Conservation (phyloP, 2,113 vertebrate species). For the Pitta sordida region DNA sequence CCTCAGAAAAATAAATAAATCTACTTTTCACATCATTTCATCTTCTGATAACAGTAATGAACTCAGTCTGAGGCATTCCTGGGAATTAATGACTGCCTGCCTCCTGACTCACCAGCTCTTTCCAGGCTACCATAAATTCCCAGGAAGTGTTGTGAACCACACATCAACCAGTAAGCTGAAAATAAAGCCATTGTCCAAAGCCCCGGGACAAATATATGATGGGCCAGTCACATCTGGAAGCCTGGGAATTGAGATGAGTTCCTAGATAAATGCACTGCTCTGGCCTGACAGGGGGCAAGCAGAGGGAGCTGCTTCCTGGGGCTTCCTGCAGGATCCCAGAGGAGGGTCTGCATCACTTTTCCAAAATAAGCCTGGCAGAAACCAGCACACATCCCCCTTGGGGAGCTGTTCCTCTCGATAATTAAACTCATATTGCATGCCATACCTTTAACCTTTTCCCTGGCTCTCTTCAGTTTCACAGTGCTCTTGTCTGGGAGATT, state of each 20-base stretch:
- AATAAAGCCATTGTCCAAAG: not conserved
- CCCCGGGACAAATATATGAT: not conserved
- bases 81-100: conserved; percentile 55
- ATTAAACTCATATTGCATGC: not conserved
- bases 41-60: conserved; percentile 49
- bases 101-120: conserved; percentile 29
- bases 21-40: conserved; percentile 32
- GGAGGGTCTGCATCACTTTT: not conserved
- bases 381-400: not conserved
- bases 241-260: not conserved
- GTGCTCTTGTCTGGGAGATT: not conserved
- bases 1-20: conserved; percentile 29
- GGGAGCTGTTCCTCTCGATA: not conserved
- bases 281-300: not conserved
- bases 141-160: not conserved
- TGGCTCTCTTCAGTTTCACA: not conserved
- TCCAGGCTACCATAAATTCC: conserved; percentile 14
- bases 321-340: not conserved
- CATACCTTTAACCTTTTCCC: not conserved
- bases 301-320: not conserved
- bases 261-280: accelerated
- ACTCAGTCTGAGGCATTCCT: conserved; percentile 25
- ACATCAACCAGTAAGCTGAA: not conserved
- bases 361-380: not conserved
- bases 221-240: not conserved